These are phyloP conservation scores for Danio jaintianensis DNA, from an alignment of 2,797 vertebrate species.

Conservation along the genomic window DNA sequence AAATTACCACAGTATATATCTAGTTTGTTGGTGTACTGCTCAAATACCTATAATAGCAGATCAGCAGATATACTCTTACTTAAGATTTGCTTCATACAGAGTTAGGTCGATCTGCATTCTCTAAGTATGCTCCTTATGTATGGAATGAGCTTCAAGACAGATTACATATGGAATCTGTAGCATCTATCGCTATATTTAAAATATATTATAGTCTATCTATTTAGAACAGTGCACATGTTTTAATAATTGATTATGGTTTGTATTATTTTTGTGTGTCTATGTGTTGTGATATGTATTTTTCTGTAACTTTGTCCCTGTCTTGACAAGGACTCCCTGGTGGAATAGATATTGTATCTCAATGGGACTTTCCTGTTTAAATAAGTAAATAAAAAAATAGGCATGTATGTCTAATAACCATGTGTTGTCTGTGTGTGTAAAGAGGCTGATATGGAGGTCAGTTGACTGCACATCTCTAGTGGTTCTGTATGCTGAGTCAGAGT, in stretches of 20 bases:
- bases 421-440: background rate
- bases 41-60: no score
- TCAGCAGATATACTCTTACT: no score
- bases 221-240: background rate
- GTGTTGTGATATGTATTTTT: background rate
- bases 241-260: background rate
- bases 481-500: constrained; percentile 15
- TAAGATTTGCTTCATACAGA: no score
- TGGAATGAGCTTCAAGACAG: no score
- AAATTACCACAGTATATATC: no score
- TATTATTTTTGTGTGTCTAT: background rate
- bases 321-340: background rate
- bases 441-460: background rate
- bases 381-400: background rate
- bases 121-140: no score
- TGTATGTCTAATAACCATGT: background rate
- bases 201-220: no score
- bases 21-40: no score
- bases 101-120: no score
- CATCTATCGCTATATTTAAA: no score
- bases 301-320: background rate
- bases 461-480: constrained; percentile 9
- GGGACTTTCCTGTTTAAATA: background rate
- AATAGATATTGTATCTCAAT: background rate
- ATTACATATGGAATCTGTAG: no score